phyloP scores from a whole-genome alignment of 2,113 vertebrate genomes.

The Cairina moschata region DNA sequence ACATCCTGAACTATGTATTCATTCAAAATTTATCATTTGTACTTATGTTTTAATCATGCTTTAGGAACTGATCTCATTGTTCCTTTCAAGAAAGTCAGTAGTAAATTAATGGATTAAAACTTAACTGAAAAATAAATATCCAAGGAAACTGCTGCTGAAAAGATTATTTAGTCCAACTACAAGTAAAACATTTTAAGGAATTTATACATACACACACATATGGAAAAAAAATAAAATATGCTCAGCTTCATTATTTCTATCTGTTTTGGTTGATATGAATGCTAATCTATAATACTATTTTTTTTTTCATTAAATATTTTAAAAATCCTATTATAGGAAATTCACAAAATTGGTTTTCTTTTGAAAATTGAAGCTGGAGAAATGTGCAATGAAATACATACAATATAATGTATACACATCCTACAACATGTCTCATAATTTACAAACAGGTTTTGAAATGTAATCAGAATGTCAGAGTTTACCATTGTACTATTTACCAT shows the following conservation, averaged over 20 bases:
- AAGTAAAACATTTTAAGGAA: background rate
- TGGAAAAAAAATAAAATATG: background rate
- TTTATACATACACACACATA: fast-evolving
- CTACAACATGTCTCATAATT: background rate
- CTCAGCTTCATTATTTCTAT: background rate
- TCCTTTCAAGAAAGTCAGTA: background rate
- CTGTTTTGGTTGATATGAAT: background rate
- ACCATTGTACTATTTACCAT: background rate
- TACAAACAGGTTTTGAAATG: background rate
- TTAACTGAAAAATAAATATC: background rate
- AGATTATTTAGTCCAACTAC: background rate
- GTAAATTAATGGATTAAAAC: background rate
- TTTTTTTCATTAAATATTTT: background rate
- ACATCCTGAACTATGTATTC: background rate
- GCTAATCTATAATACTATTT: background rate
- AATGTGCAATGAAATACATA: background rate
- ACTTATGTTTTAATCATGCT: slow-evolving; percentile 8
- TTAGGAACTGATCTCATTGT: background rate
- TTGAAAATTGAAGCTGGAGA: background rate
- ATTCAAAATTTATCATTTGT: background rate
- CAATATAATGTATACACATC: background rate
- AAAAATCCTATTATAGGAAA: background rate
- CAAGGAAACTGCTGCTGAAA: background rate
- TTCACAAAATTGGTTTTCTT: background rate
- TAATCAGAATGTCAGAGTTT: background rate